These are phyloP conservation scores for Trichacis sp. DNA, from an alignment of 2,888 invertebrate species.

Conservation along the genomic window DNA sequence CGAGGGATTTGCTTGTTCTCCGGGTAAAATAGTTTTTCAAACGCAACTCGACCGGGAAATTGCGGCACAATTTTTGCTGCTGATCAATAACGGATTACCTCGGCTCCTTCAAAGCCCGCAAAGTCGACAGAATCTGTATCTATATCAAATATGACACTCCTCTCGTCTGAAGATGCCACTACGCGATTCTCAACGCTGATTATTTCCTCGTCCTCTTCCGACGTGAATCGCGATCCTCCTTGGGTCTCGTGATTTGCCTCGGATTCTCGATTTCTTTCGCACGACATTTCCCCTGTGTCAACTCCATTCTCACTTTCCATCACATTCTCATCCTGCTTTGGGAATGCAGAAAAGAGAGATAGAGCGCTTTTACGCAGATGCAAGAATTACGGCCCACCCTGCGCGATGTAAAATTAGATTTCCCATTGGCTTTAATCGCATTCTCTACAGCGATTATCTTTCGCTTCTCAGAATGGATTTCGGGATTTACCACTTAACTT, in stretches of 20 bases:
- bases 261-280: slow-evolving; percentile 20
- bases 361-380: not conserved
- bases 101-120: slow-evolving; percentile 14
- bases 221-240: slow-evolving; percentile 13
- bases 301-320: slow-evolving; percentile 26
- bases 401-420: slow-evolving; percentile 28
- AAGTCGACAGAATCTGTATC: slow-evolving; percentile 24
- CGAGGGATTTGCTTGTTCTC: too few relatives aligned
- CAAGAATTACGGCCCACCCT: not conserved
- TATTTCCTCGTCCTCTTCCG: slow-evolving; percentile 34
- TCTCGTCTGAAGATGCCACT: slow-evolving; percentile 10
- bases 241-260: too few relatives aligned
- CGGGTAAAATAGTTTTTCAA: too few relatives aligned
- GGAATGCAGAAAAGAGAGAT: slow-evolving; percentile 6
- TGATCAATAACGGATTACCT: slow-evolving; percentile 8
- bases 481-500: not conserved
- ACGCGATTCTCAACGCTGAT: slow-evolving; percentile 25
- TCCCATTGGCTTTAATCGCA: slow-evolving; percentile 31
- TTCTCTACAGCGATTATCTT: slow-evolving; percentile 21
- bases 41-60: too few relatives aligned
- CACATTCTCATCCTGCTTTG: slow-evolving; percentile 23
- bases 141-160: slow-evolving; percentile 16
- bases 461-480: slow-evolving; percentile 25
- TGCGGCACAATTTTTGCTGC: too few relatives aligned
- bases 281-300: slow-evolving; percentile 27